phyloP scores from a whole-genome alignment of 2,113 vertebrate species.

The Eclectus roratus region DNA sequence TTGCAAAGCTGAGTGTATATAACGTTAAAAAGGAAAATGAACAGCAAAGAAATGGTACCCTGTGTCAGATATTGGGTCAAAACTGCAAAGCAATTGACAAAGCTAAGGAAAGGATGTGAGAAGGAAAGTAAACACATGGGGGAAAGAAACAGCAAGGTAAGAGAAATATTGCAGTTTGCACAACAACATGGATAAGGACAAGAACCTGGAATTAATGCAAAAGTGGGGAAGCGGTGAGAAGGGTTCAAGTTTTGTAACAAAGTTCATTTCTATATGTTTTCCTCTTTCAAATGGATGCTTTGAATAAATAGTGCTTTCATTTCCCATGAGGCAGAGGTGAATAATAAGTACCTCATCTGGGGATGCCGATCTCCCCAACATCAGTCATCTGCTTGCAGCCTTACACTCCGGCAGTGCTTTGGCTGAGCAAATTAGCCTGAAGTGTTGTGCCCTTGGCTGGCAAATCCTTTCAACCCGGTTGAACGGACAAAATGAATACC shows the following conservation, averaged over 20 bases:
- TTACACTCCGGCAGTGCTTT: constrained; percentile 69
- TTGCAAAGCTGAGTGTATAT: background rate
- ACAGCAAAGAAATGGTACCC: background rate
- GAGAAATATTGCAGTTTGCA: background rate
- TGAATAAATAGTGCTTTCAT: constrained; percentile 46
- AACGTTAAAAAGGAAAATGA: background rate
- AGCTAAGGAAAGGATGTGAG: background rate
- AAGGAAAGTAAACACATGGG: background rate
- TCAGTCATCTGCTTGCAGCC: constrained; percentile 66
- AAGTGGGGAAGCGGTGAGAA: background rate
- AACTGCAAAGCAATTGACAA: background rate
- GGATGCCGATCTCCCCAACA: constrained; percentile 34
- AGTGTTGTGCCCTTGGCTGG: constrained; percentile 85
- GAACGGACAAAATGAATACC: constrained; percentile 86
- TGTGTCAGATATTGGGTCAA: background rate
- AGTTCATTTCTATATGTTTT: constrained; percentile 63
- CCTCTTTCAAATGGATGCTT: constrained; percentile 46
- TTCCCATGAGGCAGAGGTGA: constrained; percentile 65
- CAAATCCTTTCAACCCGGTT: constrained; percentile 87
- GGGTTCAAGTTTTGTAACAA: constrained; percentile 33
- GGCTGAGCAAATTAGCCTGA: constrained; percentile 85
- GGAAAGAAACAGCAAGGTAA: background rate
- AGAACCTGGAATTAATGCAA: background rate
- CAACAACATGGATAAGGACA: background rate
- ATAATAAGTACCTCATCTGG: constrained; percentile 51